Evolutionary conservation across 2,888 invertebrate genomes (phyloP), one percentile per base, ranked within the genome.

Genomic region (Drosophila testacea): DNA sequence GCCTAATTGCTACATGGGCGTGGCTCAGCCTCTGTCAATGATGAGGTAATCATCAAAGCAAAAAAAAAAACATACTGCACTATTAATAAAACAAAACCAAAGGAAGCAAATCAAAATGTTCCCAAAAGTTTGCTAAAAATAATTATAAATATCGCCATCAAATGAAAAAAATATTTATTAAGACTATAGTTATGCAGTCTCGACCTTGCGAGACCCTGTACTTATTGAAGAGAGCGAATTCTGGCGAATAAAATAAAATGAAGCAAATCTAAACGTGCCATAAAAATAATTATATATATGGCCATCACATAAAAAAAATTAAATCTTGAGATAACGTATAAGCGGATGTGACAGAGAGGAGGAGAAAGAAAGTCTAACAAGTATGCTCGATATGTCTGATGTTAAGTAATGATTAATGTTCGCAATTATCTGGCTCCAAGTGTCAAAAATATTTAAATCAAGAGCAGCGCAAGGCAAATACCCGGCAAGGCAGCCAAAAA

Each of bases 391-490:
- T 55, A 50, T 54, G 73, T 79, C 73, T 82, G 73, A 76, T 84
- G 83, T 65, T 77, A 57, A 72, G 69, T 52, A 69, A 78, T 88
- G 88, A 88, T 88, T 88, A 89, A 89, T 88, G 89, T 69, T 72
- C 59, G 71, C 89, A 88, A 88, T 89, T 88, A 89, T 88, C 79
- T 78, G 73, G 72, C 69, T 76, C 76, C 78, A 79, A 82, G 84
- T 81, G 88, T 88, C 88, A 87, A 85, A 84, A 88, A 89, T 88
- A 89, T 88, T 88, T 89, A 88, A 88, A 88, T 88, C 88, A 88
- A 89, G 83, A 82, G 77, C 70, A 60, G 57, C 32, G 68, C 61
- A 42, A 55, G 59, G 47, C 67, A 64, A 65, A 59, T 57, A 64
- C 47, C n/a, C 41, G 62, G 47, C 46, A 54, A 66, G 63, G 50